A percentile compares a stretch with the other conserved stretches of the same genome.
Conservation (phyloP, 2,797 vertebrate genomes). For the Pangasius djambal region DNA sequence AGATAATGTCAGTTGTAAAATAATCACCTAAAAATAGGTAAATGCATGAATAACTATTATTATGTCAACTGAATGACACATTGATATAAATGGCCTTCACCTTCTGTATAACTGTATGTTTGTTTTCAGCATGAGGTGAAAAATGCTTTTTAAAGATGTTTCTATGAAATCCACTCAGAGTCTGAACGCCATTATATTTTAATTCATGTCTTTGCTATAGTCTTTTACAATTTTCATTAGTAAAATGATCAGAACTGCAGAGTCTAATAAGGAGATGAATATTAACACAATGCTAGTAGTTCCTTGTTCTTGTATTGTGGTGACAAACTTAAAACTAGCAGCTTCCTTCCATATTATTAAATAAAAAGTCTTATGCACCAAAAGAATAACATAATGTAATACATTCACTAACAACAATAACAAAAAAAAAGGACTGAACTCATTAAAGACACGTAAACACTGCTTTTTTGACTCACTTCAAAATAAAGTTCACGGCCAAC, state of each 20-base stretch:
- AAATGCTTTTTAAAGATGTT: neutral
- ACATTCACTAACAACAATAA: neutral
- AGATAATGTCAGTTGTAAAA: neutral
- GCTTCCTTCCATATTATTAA: neutral
- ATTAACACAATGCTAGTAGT: neutral
- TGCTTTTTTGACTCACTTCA: neutral
- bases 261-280: neutral
- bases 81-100: neutral
- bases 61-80: neutral
- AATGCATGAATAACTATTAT: neutral
- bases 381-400: neutral
- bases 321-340: neutral
- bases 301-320: neutral
- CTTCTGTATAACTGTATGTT: neutral
- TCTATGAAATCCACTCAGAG: neutral
- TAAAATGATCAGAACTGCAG: neutral
- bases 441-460: neutral
- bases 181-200: neutral
- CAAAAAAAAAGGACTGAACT: neutral
- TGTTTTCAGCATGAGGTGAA: neutral
- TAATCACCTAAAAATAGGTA: neutral
- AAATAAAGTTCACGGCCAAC: neutral
- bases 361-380: neutral
- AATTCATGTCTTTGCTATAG: neutral
- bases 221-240: neutral